phyloP scores from a whole-genome alignment of 1,140 invertebrate genomes.

The Dinoponera quadriceps region DNA sequence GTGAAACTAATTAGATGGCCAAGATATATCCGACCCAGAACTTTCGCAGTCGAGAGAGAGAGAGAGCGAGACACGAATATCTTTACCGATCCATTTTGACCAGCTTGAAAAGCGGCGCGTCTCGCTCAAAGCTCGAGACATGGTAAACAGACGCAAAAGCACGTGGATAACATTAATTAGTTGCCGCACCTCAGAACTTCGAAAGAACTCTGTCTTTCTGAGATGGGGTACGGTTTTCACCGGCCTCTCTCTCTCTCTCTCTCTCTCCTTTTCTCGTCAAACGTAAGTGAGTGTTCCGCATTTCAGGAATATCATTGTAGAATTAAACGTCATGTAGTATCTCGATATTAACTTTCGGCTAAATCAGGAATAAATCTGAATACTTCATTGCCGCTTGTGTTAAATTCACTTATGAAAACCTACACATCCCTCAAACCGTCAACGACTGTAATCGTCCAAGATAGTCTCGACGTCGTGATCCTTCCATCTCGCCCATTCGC shows the following conservation, averaged over 20 bases:
- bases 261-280: too few relatives aligned
- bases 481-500: too few relatives aligned
- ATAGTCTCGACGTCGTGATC: too few relatives aligned
- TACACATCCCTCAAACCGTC: too few relatives aligned
- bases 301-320: not conserved
- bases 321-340: slow-evolving; percentile 13
- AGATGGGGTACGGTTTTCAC: not conserved
- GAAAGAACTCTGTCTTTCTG: slow-evolving; percentile 16
- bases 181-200: slow-evolving; percentile 19
- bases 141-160: slow-evolving; percentile 23
- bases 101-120: slow-evolving; percentile 33
- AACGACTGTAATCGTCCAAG: too few relatives aligned
- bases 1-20: slow-evolving; percentile 50
- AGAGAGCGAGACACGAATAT: slow-evolving; percentile 12
- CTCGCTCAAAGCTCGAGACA: slow-evolving; percentile 41
- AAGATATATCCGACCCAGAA: slow-evolving; percentile 47
- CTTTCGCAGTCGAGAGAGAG: not conserved
- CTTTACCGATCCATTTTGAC: slow-evolving; percentile 15
- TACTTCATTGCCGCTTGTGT: too few relatives aligned
- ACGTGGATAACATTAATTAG: slow-evolving; percentile 54
- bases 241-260: not conserved
- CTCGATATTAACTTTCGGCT: not conserved
- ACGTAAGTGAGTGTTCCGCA: not conserved
- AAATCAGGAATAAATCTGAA: too few relatives aligned
- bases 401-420: too few relatives aligned